Conservation (phyloP, 2,113 vertebrate species). For the Setophaga petechia region DNA sequence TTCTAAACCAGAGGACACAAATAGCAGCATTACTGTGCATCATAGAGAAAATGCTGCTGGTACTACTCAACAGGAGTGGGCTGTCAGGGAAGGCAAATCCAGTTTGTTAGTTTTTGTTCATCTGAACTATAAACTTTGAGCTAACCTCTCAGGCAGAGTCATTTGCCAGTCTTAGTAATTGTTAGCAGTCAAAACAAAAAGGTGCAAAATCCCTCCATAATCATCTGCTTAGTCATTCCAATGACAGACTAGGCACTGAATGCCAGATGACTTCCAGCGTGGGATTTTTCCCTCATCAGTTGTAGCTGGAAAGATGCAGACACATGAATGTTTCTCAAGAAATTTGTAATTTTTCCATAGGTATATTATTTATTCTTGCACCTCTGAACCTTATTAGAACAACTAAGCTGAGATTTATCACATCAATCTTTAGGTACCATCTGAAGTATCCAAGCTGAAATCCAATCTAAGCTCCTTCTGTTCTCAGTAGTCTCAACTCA, state of each 20-base stretch:
- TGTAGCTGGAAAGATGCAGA: neutral
- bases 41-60: neutral
- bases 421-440: neutral
- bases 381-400: neutral
- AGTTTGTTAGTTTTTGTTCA: neutral
- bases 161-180: neutral
- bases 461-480: neutral
- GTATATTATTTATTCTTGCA: neutral
- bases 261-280: rapidly evolving
- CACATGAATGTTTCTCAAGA: neutral
- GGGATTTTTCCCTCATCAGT: neutral
- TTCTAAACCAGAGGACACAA: neutral
- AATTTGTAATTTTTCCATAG: neutral
- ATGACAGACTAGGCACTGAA: neutral
- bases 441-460: neutral
- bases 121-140: neutral
- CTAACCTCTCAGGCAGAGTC: neutral
- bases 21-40: neutral
- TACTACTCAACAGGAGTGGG: rapidly evolving
- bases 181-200: neutral
- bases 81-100: neutral
- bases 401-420: neutral
- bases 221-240: neutral
- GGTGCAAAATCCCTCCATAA: neutral
- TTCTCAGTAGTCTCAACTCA: neutral